These are phyloP conservation scores for Rotaria sp. DNA, from an alignment of 2,888 invertebrate species.

Conservation along the genomic window DNA sequence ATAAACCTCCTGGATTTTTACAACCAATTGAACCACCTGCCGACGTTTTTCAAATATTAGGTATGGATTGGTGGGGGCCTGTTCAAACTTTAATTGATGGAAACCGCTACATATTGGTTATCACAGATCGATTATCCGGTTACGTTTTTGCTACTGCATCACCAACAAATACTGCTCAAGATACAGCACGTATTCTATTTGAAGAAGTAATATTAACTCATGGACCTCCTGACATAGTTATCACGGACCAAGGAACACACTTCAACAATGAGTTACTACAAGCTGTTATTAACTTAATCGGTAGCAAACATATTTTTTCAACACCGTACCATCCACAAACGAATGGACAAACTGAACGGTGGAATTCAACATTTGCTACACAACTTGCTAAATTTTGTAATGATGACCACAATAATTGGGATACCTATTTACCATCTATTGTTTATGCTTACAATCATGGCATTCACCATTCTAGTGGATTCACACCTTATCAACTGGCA, in stretches of 20 bases:
- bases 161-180: not conserved
- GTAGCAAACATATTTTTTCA: constrained; percentile 42
- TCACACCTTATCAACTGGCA: too few relatives aligned
- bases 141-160: not conserved
- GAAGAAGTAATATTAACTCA: not conserved
- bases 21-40: too few relatives aligned
- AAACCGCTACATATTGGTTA: not conserved
- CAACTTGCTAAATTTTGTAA: too few relatives aligned
- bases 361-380: constrained; percentile 33
- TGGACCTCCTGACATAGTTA: constrained; percentile 2
- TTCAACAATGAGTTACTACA: not conserved
- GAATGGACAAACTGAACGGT: constrained; percentile 40
- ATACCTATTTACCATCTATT: too few relatives aligned
- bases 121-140: not conserved
- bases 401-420: too few relatives aligned
- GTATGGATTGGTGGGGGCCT: too few relatives aligned
- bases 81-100: too few relatives aligned
- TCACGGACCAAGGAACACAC: constrained; percentile 25
- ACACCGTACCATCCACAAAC: constrained; percentile 36
- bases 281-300: constrained; percentile 42
- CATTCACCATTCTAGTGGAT: too few relatives aligned
- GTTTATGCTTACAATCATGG: too few relatives aligned
- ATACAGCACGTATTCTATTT: not conserved
- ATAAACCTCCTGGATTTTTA: too few relatives aligned
- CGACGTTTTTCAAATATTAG: too few relatives aligned